These are phyloP conservation scores for Fringilla coelebs DNA, from an alignment of 2,797 vertebrate species.

Conservation along the genomic window DNA sequence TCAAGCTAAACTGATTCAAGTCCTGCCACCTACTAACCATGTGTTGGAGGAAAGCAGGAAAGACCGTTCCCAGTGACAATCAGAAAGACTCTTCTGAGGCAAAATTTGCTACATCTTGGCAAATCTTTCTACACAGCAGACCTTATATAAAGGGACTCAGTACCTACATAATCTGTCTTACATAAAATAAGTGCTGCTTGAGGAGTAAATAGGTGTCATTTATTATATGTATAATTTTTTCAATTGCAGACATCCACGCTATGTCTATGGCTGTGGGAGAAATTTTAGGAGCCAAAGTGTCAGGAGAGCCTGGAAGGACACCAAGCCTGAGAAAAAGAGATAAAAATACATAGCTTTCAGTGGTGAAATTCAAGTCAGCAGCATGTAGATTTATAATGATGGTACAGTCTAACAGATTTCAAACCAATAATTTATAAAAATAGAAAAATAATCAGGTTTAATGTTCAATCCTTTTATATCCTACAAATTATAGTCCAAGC, in stretches of 20 bases:
- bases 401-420: neutral
- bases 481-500: neutral
- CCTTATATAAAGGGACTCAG: neutral
- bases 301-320: neutral
- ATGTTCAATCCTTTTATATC: neutral
- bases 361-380: neutral
- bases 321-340: neutral
- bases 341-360: neutral
- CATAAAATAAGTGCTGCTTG: neutral
- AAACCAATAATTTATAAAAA: neutral
- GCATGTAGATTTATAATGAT: neutral
- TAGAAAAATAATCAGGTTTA: neutral
- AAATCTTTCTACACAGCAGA: neutral
- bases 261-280: neutral
- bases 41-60: neutral
- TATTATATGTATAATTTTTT: neutral
- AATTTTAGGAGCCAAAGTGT: neutral
- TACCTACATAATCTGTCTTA: neutral
- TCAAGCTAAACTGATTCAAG: neutral
- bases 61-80: neutral
- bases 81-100: neutral
- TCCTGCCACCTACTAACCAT: neutral
- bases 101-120: neutral
- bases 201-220: neutral
- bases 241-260: neutral